phyloP scores from a whole-genome alignment of 2,113 vertebrate genomes.

The Grammomys surdaster region DNA sequence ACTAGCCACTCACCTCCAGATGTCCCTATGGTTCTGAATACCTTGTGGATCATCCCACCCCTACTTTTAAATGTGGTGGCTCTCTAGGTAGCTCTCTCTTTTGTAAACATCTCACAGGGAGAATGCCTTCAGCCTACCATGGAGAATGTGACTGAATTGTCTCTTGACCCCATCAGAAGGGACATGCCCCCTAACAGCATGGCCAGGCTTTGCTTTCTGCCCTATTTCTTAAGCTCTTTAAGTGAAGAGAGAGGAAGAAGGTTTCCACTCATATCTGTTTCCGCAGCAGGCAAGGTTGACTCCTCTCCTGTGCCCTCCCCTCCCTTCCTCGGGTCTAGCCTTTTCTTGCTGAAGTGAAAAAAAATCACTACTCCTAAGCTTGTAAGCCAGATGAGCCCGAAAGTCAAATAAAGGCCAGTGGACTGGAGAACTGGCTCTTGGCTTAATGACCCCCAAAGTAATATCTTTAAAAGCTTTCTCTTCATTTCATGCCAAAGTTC shows the following conservation, averaged over 20 bases:
- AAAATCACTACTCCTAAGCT: not conserved
- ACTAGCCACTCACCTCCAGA: not conserved
- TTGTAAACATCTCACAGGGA: not conserved
- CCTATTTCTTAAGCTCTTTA: not conserved
- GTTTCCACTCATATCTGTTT: not conserved
- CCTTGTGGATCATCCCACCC: not conserved
- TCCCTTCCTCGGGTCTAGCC: not conserved
- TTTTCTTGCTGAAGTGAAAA: not conserved
- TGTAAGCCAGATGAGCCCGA: not conserved
- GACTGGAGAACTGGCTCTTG: slow-evolving; percentile 54
- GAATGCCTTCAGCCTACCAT: not conserved
- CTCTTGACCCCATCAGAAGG: not conserved
- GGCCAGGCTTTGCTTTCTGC: not conserved
- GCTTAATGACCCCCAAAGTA: slow-evolving; percentile 66
- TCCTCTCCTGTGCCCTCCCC: not conserved
- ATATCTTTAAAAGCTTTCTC: slow-evolving; percentile 72
- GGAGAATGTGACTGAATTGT: not conserved
- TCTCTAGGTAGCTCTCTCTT: not conserved
- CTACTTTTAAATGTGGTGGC: not conserved
- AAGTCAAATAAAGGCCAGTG: slow-evolving; percentile 68
- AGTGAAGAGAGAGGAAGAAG: not conserved
- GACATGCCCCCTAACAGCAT: not conserved
- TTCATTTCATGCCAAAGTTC: slow-evolving; percentile 63
- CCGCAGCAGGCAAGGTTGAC: not conserved
- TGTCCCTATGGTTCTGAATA: not conserved